Base-by-base conservation (phyloP, 2,797 vertebrate genomes). In the Sebastes kiyomatsui region DNA sequence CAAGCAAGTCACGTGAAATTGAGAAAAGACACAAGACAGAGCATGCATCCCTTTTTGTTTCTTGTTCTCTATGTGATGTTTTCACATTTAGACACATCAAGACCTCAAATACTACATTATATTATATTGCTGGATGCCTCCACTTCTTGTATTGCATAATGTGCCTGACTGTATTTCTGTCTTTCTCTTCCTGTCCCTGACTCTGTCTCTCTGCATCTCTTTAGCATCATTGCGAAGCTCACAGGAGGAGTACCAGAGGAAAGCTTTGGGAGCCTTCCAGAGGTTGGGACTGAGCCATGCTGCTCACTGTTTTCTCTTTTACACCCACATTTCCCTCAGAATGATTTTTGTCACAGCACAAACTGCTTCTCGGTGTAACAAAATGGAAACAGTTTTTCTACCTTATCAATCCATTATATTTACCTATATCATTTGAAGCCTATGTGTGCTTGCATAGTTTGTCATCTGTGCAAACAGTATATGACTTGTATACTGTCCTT, bases 191-290 rank as follows among this genome's bases (percentile, higher is more conserved):
- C 54, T 42, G n/a, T 71, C 55, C 25, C 20, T 72, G 27, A 46
- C 56, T 72, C 32, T 80, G 20, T 67, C 55, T 73, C 32, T 75
- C 27, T 61, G n/a, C 13, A 1, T 68, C 80, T 95, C 89, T 93
- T 80, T 73, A 99, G 99, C 97, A 27, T 98, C 99, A 30, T 90
- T 99, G 93, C 95, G 98, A 87, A 97, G 97, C 90, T 94, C 96
- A 86, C 98, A 99, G 93, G 99, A 99, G 93, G 96, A 98, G 89
- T 97, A 99, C 87, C 99, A 99, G 95, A 97, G 97, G 94, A 99
- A 98, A 93, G 97, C 99, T 85, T 96, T 99, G 87, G 96, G 97
- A 92, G 97, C 98, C 25, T 99, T 99, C 95, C 99, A 99, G 93
- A 99, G 97, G 99, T 99, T 92, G 93, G 96, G 95, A 81, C 81